These are phyloP conservation scores for Pelecanus crispus DNA, from an alignment of 2,113 vertebrate genomes.

Conservation along the genomic window DNA sequence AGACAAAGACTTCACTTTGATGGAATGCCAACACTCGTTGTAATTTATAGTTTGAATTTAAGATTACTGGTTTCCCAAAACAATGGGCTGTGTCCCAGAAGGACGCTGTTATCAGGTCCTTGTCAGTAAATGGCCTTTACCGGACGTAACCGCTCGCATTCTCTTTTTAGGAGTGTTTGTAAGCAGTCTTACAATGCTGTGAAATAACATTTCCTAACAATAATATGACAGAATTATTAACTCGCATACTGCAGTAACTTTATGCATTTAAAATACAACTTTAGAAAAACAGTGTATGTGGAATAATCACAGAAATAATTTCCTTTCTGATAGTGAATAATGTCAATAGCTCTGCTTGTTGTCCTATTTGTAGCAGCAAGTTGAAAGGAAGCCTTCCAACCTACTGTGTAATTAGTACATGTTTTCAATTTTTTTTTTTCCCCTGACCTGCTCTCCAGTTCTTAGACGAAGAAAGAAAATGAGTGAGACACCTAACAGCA, in stretches of 20 bases:
- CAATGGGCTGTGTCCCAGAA: neutral
- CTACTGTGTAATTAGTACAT: neutral
- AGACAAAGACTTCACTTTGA: conserved; percentile 29
- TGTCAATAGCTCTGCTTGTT: neutral
- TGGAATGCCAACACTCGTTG: conserved; percentile 17
- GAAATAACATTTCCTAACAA: neutral
- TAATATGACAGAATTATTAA: neutral
- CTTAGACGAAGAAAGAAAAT: neutral
- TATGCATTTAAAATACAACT: neutral
- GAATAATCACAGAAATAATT: neutral
- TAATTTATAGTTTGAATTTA: conserved; percentile 35
- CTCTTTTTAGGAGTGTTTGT: neutral
- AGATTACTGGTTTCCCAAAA: conserved; percentile 42
- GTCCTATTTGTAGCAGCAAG: neutral
- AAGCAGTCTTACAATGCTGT: neutral
- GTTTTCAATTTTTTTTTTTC: neutral
- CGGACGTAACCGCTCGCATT: neutral
- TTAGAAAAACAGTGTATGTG: neutral
- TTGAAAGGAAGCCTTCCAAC: conserved; percentile 16
- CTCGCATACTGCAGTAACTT: neutral
- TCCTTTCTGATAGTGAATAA: neutral
- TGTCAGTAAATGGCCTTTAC: neutral
- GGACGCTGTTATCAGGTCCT: neutral
- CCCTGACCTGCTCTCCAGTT: neutral
- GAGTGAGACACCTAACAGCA: neutral